A percentile compares a stretch with the other conserved stretches of the same genome.
Conservation (phyloP, 2,113 vertebrate species). For the Agelaius phoeniceus region DNA sequence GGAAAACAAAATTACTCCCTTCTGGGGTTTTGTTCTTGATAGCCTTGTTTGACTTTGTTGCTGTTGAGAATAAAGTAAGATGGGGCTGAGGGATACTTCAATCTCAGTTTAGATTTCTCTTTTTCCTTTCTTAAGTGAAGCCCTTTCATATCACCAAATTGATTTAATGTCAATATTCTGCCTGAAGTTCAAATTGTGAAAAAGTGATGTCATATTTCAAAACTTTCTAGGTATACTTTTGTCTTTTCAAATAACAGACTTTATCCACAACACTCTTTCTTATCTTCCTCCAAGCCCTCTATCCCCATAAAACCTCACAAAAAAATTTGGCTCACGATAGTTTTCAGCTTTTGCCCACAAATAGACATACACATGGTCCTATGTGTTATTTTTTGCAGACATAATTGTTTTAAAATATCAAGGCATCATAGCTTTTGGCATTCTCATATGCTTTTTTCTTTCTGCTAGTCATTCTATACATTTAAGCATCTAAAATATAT, state of each 20-base stretch:
- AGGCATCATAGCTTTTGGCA: background rate
- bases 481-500: background rate
- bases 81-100: background rate
- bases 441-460: background rate
- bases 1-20: background rate
- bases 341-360: background rate
- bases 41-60: background rate
- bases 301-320: background rate
- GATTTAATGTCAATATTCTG: slow-evolving; percentile 22
- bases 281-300: background rate
- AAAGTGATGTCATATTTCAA: background rate
- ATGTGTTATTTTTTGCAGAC: background rate
- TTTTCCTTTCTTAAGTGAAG: background rate
- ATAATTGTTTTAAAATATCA: slow-evolving; percentile 13
- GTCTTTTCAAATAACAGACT: background rate
- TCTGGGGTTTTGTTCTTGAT: background rate
- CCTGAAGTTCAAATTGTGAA: slow-evolving; percentile 1
- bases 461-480: background rate
- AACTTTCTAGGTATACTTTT: background rate
- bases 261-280: background rate
- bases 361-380: background rate
- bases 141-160: background rate
- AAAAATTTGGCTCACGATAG: background rate
- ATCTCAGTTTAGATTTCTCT: background rate
- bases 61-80: background rate